These are phyloP conservation scores for Crenuchus spilurus DNA, from an alignment of 2,797 vertebrate genomes.

Conservation along the genomic window DNA sequence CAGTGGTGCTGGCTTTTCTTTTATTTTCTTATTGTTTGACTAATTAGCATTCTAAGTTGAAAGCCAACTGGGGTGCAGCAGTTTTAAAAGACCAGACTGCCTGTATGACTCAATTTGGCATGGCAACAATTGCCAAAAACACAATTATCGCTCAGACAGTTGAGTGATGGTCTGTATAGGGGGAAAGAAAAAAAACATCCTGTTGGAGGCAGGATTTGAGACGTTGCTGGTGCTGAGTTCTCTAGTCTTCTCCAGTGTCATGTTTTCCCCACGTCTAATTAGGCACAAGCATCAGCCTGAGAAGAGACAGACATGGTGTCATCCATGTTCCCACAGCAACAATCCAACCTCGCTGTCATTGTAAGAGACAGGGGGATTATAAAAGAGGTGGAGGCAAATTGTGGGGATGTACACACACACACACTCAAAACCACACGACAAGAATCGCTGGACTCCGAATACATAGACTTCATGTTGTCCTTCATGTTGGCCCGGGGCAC, in stretches of 20 bases:
- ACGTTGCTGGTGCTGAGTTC: slow-evolving; percentile 2
- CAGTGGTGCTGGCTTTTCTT: no score
- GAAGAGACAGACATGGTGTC: slow-evolving; percentile 21
- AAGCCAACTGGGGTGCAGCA: slow-evolving; percentile 2
- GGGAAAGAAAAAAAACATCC: not conserved
- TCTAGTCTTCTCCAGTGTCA: slow-evolving; percentile 20
- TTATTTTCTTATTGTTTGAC: not conserved
- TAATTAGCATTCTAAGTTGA: slow-evolving; percentile 21
- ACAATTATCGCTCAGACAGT: slow-evolving; percentile 28
- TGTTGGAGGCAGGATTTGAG: slow-evolving; percentile 13
- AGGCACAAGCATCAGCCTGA: slow-evolving; percentile 35
- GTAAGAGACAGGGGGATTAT: slow-evolving; percentile 30
- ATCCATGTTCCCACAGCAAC: slow-evolving; percentile 42
- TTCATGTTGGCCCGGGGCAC: not conserved
- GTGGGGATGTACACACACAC: not conserved
- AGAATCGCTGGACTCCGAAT: not conserved
- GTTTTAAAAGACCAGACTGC: slow-evolving; percentile 25
- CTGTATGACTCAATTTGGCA: slow-evolving; percentile 26
- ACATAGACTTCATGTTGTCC: slow-evolving; percentile 4
- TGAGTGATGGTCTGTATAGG: slow-evolving; percentile 2
- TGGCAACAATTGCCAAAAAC: slow-evolving; percentile 28
- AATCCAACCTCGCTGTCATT: slow-evolving; percentile 7
- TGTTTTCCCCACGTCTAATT: slow-evolving; percentile 39
- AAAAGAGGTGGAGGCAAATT: slow-evolving; percentile 25
- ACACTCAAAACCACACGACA: not conserved